phyloP scores from a whole-genome alignment of 1,140 invertebrate genomes.

The Trichogramma pretiosum region DNA sequence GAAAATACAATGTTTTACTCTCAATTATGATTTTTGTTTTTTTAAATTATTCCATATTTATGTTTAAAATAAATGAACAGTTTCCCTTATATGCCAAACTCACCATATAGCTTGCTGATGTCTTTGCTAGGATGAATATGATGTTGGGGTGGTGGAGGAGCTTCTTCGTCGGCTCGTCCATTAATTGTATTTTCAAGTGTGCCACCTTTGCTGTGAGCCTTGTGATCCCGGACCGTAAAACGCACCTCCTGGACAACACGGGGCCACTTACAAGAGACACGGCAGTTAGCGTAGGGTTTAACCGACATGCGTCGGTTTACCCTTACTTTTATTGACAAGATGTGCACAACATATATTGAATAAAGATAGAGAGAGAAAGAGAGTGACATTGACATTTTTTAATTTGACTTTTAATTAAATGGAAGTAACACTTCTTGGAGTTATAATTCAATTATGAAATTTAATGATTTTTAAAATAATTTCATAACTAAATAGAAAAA shows the following conservation, averaged over 20 bases:
- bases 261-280: slow-evolving; percentile 63
- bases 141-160: slow-evolving; percentile 62
- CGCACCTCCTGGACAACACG: slow-evolving; percentile 83
- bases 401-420: no score
- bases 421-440: no score
- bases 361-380: no score
- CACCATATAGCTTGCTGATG: slow-evolving; percentile 74
- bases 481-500: no score
- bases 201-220: slow-evolving; percentile 82
- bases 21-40: not conserved
- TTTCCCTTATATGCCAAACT: no score
- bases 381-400: no score
- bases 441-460: no score
- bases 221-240: slow-evolving; percentile 87
- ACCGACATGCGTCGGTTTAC: slow-evolving; percentile 7
- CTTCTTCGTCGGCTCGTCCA: slow-evolving; percentile 62
- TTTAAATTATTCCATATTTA: not conserved
- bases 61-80: no score
- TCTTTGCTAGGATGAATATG: slow-evolving; percentile 73
- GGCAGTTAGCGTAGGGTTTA: slow-evolving; percentile 36
- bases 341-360: slow-evolving; percentile 8
- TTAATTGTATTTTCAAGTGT: slow-evolving; percentile 85
- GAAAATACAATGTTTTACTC: not conserved
- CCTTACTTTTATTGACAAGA: slow-evolving; percentile 3
- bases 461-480: no score